A percentile compares a stretch with the other conserved stretches of the same genome.
These are phyloP conservation scores for Elymnias hypermnestra DNA, from an alignment of 1,140 invertebrate species.

Conservation along the genomic window DNA sequence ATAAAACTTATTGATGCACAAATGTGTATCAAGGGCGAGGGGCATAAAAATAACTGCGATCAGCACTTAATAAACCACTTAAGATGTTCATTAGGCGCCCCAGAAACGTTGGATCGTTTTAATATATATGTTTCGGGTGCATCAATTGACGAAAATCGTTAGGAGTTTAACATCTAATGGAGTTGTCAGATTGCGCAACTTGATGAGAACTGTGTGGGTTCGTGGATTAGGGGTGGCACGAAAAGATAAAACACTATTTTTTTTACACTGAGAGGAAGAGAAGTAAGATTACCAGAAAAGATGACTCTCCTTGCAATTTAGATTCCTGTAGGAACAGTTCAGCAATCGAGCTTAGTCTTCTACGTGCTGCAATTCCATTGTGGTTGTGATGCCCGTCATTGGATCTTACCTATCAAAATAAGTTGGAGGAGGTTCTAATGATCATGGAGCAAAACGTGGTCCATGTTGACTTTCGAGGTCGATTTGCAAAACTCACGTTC, in stretches of 20 bases:
- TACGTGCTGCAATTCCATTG: no score
- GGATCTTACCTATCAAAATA: no score
- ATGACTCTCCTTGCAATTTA: no score
- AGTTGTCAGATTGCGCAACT: slow-evolving; percentile 63
- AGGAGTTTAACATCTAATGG: slow-evolving; percentile 49
- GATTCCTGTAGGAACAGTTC: no score
- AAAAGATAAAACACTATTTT: not conserved
- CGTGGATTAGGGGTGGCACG: slow-evolving; percentile 25
- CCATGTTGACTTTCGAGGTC: no score
- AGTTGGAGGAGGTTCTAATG: no score
- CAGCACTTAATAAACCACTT: slow-evolving; percentile 68
- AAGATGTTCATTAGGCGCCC: slow-evolving; percentile 55
- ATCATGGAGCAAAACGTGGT: no score
- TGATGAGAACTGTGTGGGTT: slow-evolving; percentile 44
- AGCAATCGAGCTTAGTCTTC: no score
- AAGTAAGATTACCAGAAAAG: no score
- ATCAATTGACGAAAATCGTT: slow-evolving; percentile 40
- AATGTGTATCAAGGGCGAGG: slow-evolving; percentile 34
- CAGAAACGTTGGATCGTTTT: slow-evolving; percentile 56
- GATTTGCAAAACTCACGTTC: no score
- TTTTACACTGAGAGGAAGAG: no score
- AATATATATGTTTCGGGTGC: slow-evolving; percentile 47
- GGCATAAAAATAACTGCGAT: slow-evolving; percentile 67
- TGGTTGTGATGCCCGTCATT: no score
- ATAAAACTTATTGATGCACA: slow-evolving; percentile 30